These are phyloP conservation scores for Psammodynastes pulverulentus DNA, from an alignment of 2,113 vertebrate species.

Conservation along the genomic window DNA sequence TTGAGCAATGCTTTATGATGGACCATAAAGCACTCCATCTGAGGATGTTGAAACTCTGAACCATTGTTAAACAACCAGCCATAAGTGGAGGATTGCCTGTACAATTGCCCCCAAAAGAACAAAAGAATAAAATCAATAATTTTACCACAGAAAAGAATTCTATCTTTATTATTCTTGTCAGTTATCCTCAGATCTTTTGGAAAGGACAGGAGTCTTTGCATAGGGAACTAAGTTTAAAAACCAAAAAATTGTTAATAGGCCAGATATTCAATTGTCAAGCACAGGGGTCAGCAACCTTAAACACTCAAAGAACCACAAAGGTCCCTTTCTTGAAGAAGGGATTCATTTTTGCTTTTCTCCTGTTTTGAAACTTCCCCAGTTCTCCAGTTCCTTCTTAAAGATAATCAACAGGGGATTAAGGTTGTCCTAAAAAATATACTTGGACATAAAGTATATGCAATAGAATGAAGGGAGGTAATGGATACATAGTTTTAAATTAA, in stretches of 20 bases:
- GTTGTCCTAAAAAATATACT: not conserved
- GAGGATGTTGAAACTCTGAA: not conserved
- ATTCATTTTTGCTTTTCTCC: not conserved
- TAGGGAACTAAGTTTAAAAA: not conserved
- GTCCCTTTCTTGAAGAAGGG: not conserved
- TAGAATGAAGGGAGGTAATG: not conserved
- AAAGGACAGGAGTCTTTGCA: not conserved
- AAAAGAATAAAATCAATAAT: not conserved
- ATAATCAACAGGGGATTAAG: not conserved
- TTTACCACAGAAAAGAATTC: not conserved
- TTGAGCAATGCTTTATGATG: not conserved
- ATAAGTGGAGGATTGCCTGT: not conserved
- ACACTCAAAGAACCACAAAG: too few species aligned
- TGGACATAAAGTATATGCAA: not conserved
- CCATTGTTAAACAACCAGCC: not conserved
- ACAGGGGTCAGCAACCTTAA: too few species aligned
- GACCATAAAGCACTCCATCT: not conserved
- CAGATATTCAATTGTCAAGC: constrained; percentile 1
- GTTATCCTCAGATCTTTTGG: not conserved
- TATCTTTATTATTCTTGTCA: not conserved
- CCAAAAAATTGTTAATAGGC: not conserved
- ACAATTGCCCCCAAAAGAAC: not conserved
- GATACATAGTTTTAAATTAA: not conserved
- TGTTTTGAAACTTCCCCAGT: not conserved
- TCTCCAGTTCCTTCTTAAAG: not conserved